phyloP scores from a whole-genome alignment of 2,797 vertebrate genomes.

The Myiothlypis coronata region DNA sequence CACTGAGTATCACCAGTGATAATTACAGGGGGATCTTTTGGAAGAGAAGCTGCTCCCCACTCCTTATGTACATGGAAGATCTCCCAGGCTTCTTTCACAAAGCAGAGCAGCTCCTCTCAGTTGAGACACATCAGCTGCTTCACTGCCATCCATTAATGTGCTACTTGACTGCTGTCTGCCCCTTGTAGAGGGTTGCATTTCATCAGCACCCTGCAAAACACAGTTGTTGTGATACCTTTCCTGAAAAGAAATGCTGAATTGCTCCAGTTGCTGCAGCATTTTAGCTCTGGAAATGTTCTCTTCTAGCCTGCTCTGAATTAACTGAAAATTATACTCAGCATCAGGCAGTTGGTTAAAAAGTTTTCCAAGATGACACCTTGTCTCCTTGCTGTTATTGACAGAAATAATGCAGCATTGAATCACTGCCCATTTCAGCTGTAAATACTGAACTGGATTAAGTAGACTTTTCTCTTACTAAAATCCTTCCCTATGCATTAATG shows the following conservation, averaged over 20 bases:
- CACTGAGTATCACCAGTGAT: neutral
- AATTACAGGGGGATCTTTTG: neutral
- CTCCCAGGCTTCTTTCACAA: neutral
- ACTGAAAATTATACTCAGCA: neutral
- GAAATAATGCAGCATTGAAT: neutral
- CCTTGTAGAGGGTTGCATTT: neutral
- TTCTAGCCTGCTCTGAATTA: neutral
- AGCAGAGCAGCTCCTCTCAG: neutral
- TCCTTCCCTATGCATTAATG: neutral
- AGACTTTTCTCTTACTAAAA: neutral
- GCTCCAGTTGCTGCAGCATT: neutral
- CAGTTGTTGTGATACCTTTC: neutral
- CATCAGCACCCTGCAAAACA: neutral
- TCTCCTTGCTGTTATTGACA: neutral
- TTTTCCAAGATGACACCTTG: neutral
- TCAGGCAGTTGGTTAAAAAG: neutral
- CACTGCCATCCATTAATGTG: neutral
- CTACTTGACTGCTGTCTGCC: neutral
- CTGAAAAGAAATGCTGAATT: neutral
- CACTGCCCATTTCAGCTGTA: neutral
- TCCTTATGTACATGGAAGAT: neutral
- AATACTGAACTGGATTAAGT: conserved; percentile 6
- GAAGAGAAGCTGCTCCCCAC: neutral
- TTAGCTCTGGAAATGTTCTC: neutral
- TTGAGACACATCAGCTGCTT: neutral